Evolutionary conservation across 2,797 vertebrate genomes (phyloP).

Genomic region (Macrochelys suwanniensis): DNA sequence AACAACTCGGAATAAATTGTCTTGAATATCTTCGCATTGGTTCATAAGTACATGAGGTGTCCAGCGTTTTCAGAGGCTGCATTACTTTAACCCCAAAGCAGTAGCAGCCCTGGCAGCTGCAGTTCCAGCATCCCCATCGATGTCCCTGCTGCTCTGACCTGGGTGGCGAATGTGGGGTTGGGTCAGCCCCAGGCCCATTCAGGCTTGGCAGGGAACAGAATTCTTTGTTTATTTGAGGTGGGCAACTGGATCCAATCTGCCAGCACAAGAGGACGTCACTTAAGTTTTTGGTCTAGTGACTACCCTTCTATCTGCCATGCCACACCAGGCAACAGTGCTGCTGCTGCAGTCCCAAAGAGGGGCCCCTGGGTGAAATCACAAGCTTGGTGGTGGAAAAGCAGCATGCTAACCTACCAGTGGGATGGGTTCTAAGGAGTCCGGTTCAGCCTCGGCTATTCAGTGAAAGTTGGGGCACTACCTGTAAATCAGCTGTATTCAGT

Average conservation of each 20-base stretch:
- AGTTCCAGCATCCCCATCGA: background rate
- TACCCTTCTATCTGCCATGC: background rate
- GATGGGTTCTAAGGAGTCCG: background rate
- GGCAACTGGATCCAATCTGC: background rate
- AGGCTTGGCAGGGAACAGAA: background rate
- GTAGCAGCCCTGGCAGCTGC: background rate
- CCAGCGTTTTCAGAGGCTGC: background rate
- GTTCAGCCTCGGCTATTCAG: accelerated
- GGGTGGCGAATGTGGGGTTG: background rate
- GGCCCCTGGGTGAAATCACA: background rate
- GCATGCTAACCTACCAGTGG: background rate
- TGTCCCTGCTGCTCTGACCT: accelerated
- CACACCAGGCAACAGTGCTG: background rate
- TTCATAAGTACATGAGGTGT: background rate
- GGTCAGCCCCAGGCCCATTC: background rate
- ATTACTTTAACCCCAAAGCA: background rate
- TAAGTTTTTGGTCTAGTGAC: background rate
- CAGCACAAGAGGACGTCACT: background rate
- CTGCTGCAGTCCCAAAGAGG: no score
- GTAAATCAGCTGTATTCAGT: background rate
- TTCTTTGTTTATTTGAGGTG: background rate
- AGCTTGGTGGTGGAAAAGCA: background rate
- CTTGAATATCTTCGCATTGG: background rate
- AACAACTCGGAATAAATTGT: background rate
- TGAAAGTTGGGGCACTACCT: background rate